These are phyloP conservation scores for Damaliscus lunatus DNA, from an alignment of 2,113 vertebrate genomes.

Conservation along the genomic window DNA sequence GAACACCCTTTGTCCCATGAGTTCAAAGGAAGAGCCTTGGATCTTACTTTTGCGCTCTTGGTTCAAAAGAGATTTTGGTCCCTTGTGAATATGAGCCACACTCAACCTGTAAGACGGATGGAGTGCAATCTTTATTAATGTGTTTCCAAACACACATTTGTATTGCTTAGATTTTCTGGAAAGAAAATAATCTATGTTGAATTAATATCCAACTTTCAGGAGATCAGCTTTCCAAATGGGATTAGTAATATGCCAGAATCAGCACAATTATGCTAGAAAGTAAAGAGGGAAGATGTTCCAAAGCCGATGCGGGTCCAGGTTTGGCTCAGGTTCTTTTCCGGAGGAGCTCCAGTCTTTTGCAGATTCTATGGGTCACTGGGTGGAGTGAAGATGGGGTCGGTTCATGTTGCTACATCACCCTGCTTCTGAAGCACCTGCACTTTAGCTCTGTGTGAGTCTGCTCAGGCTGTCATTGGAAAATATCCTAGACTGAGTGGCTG, in stretches of 20 bases:
- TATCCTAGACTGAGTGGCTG: not conserved
- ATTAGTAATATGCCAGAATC: conserved; percentile 20
- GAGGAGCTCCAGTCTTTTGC: not conserved
- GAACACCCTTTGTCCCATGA: not conserved
- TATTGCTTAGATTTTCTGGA: conserved; percentile 31
- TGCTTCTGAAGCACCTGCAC: not conserved
- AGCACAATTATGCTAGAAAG: conserved; percentile 53
- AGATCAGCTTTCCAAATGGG: conserved; percentile 43
- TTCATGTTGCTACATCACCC: not conserved
- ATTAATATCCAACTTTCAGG: conserved; percentile 49
- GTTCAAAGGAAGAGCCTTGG: not conserved
- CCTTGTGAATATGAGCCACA: not conserved
- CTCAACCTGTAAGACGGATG: not conserved
- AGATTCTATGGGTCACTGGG: not conserved
- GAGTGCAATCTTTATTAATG: not conserved
- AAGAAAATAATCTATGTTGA: conserved; percentile 50
- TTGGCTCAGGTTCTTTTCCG: not conserved
- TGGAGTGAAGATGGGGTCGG: not conserved
- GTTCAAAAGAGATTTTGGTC: not conserved
- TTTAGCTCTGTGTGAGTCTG: not conserved
- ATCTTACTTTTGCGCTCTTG: not conserved
- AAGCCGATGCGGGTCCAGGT: conserved; percentile 28
- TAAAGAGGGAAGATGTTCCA: not conserved
- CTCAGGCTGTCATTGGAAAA: not conserved
- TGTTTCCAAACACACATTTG: conserved; percentile 50